These are phyloP conservation scores for Chloromyia formosa DNA, from an alignment of 2,888 invertebrate species.

Conservation along the genomic window DNA sequence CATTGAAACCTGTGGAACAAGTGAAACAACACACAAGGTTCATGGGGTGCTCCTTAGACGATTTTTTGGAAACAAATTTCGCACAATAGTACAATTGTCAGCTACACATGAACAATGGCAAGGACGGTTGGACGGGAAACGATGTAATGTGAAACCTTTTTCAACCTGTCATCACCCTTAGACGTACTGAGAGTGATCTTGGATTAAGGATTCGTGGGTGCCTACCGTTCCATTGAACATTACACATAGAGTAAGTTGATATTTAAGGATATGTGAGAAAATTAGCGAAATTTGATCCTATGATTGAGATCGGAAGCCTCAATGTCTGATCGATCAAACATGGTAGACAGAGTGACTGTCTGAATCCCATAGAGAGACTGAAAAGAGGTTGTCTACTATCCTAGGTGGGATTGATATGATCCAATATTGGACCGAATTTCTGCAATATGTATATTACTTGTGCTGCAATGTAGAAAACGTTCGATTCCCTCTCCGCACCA, in stretches of 20 bases:
- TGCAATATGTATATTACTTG: too few species aligned
- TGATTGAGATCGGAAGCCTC: not conserved
- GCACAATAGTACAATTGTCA: conserved; percentile 26
- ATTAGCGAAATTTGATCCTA: conserved; percentile 41
- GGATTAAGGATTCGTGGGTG: conserved; percentile 22
- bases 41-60: not conserved
- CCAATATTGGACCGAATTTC: too few species aligned
- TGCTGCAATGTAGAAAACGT: too few species aligned
- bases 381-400: too few species aligned
- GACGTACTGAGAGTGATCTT: not conserved
- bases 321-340: not conserved
- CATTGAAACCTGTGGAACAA: conserved; percentile 15
- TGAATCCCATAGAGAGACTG: too few species aligned
- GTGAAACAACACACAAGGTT: conserved; percentile 30
- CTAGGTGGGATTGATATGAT: too few species aligned
- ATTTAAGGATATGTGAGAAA: conserved; percentile 30
- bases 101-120: not conserved
- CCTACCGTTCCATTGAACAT: conserved; percentile 14
- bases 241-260: conserved; percentile 10
- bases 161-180: conserved; percentile 26
- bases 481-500: too few species aligned
- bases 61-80: conserved; percentile 37
- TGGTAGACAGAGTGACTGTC: too few species aligned
- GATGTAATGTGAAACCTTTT: conserved; percentile 34
- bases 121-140: not conserved